phyloP scores from a whole-genome alignment of 2,113 vertebrate genomes.

The Pimephales promelas region DNA sequence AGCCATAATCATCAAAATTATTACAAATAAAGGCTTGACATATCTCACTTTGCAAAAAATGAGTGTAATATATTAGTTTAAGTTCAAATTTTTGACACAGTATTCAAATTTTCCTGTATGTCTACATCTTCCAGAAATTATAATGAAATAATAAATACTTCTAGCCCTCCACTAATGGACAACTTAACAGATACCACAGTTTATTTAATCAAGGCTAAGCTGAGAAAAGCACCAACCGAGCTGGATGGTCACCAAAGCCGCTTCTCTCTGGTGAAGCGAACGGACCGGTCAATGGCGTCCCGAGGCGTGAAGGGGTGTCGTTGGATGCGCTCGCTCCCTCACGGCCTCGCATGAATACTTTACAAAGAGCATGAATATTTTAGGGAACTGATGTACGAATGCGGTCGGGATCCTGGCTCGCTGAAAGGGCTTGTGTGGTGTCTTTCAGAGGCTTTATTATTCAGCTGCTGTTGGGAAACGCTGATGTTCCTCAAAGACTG shows the following conservation, averaged over 20 bases:
- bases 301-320: not conserved
- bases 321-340: slow-evolving; percentile 61
- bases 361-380: slow-evolving; percentile 75
- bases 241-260: not conserved
- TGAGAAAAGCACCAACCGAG: not conserved
- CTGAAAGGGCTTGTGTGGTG: slow-evolving; percentile 66
- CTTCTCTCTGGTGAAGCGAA: not conserved
- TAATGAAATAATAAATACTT: not conserved
- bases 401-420: slow-evolving; percentile 68
- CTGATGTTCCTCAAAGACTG: slow-evolving; percentile 53
- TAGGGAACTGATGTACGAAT: slow-evolving; percentile 71
- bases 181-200: not conserved
- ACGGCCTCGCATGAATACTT: slow-evolving; percentile 74
- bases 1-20: too few species aligned
- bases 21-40: too few species aligned
- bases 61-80: too few species aligned
- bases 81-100: too few species aligned
- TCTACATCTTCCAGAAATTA: too few species aligned
- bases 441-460: slow-evolving; percentile 66
- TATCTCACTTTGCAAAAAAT: too few species aligned
- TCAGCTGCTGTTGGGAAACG: slow-evolving; percentile 47
- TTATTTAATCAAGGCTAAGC: not conserved
- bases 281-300: slow-evolving; percentile 15
- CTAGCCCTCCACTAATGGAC: not conserved
- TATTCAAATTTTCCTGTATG: too few species aligned